Conservation (phyloP, 2,888 invertebrate species). For the Drosophila longiperda region DNA sequence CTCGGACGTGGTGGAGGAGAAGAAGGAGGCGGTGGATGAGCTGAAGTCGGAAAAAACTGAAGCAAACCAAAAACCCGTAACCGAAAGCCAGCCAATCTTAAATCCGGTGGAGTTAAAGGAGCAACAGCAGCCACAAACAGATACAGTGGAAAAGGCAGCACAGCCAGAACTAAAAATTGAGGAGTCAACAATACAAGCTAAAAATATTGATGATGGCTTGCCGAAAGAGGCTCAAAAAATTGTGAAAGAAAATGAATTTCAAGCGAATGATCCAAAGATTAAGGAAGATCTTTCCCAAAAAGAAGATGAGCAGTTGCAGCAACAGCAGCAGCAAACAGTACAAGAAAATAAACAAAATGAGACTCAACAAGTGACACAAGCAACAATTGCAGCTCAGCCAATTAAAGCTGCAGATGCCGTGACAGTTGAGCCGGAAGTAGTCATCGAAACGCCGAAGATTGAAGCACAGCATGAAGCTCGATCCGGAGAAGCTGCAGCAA, state of each 20-base stretch:
- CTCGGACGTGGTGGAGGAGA: no score
- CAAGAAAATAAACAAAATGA: neutral
- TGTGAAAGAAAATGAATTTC: neutral
- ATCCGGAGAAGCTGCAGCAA: neutral
- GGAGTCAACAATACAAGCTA: neutral
- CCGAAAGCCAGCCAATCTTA: neutral
- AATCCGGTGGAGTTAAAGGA: neutral
- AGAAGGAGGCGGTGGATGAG: neutral
- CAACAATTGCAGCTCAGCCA: neutral
- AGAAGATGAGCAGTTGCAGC: neutral
- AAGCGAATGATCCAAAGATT: neutral
- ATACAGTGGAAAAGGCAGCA: neutral
- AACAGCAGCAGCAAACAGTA: neutral
- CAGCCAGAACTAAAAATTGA: neutral
- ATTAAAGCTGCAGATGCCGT: neutral
- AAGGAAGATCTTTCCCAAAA: neutral
- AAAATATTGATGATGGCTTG: neutral
- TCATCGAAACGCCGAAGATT: neutral
- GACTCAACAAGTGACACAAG: neutral
- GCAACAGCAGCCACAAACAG: neutral
- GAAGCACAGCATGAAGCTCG: neutral
- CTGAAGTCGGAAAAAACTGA: neutral
- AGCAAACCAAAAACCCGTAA: neutral
- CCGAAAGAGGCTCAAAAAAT: neutral
- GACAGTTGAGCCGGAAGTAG: neutral